A percentile compares a stretch with the other conserved stretches of the same genome.
Conservation (phyloP, 1,140 invertebrate genomes). For the Spodoptera litura region DNA sequence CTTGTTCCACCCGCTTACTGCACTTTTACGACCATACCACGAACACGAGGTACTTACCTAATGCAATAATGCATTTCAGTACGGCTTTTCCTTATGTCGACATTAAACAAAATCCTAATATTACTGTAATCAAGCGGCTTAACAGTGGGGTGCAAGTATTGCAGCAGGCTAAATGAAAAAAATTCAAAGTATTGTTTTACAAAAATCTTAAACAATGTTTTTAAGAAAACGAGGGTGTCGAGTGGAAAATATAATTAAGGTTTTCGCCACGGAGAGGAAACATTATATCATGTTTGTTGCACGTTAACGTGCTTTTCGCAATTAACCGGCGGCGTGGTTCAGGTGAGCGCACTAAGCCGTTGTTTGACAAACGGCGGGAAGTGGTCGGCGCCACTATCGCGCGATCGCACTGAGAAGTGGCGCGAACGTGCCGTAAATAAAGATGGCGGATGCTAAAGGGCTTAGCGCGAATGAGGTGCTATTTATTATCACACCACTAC, state of each 20-base stretch:
- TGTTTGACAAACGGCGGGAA: conserved; percentile 77
- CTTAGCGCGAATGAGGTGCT: conserved; percentile 65
- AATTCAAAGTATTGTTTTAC: background rate
- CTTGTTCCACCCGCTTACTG: no score
- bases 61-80: no score
- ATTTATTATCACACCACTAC: conserved; percentile 64
- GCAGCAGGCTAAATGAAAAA: no score
- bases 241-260: conserved; percentile 60
- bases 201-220: conserved; percentile 28
- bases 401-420: conserved; percentile 63
- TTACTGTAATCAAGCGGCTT: no score
- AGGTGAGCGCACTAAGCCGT: conserved; percentile 68
- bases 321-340: conserved; percentile 71
- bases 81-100: no score
- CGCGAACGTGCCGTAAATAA: conserved; percentile 77
- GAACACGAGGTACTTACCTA: no score
- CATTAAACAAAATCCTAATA: no score
- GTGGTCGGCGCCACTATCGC: conserved; percentile 68
- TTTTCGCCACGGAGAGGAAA: conserved; percentile 67
- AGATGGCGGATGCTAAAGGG: conserved; percentile 67
- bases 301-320: conserved; percentile 74
- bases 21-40: no score
- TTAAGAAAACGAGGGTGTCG: conserved; percentile 13
- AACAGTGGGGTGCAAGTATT: no score
- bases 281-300: conserved; percentile 75